Conservation (phyloP, 2,797 vertebrate species). For the Epinephelus coioides region DNA sequence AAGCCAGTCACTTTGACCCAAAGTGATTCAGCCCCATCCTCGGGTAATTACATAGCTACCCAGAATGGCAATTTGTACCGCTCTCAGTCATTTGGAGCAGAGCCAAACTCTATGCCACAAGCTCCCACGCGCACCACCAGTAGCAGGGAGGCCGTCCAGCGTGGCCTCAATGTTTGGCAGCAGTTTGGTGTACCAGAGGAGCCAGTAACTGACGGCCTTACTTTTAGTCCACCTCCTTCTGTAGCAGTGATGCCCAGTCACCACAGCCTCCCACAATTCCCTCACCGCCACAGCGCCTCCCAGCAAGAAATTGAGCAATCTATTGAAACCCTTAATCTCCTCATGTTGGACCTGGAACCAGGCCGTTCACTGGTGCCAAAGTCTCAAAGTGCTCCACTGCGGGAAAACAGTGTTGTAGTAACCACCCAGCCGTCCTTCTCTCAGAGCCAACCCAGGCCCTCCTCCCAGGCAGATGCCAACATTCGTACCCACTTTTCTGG, state of each 20-base stretch:
- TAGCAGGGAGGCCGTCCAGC: conserved; percentile 96
- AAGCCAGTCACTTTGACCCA: conserved; percentile 61
- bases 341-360: conserved; percentile 94
- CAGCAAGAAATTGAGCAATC: conserved; percentile 97
- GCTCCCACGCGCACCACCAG: conserved; percentile 94
- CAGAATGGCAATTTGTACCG: conserved; percentile 88
- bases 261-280: conserved; percentile 93
- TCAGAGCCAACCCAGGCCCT: conserved; percentile 81
- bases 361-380: conserved; percentile 84
- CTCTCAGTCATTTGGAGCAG: conserved; percentile 91
- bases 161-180: conserved; percentile 96
- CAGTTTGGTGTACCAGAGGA: conserved; percentile 89
- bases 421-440: conserved; percentile 89
- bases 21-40: conserved; percentile 48
- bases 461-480: conserved; percentile 72
- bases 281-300: conserved; percentile 89
- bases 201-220: conserved; percentile 85
- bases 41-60: conserved; percentile 79
- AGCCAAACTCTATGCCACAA: conserved; percentile 87
- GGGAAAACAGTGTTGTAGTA: conserved; percentile 81
- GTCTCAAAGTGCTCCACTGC: conserved; percentile 89
- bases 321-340: conserved; percentile 95
- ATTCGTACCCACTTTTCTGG: conserved; percentile 67
- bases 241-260: conserved; percentile 79
- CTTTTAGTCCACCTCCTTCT: conserved; percentile 73